Evolutionary conservation across 2,888 invertebrate genomes (phyloP), one percentile per base, ranked within the genome.

Genomic region (Eurytoma californica): DNA sequence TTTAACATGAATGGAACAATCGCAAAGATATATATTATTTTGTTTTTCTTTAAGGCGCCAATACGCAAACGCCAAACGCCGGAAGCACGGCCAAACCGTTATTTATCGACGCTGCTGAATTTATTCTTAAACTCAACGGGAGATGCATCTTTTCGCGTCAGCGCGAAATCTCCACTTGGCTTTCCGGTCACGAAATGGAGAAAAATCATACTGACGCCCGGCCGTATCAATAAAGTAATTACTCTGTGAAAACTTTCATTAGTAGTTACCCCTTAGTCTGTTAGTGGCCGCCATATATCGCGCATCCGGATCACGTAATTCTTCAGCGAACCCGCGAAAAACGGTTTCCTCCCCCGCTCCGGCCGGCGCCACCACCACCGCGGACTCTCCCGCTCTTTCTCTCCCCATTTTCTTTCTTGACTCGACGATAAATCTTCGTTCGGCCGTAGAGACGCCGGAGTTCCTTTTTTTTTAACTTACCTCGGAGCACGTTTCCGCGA

Each of bases 161-260:
- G 68, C 73, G 58, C 51, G 16, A 24, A 24, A 66, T 73, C 60
- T 63, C 69, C 55, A 66, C 77, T 81, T 61, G 75, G 79, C 80
- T 77, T 79, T 73, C 83, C 77, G 82, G 85, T 80, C 77, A 80
- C 80, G 77, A 86, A 88, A 88, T 86, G 84, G 86, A 88, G 87
- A 89, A 88, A 88, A 88, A 89, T 88, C 84, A 85, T 84, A 82
- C 83, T 76, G 78, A 72, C 73, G 53, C 75, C 84, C 84, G 80
- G 72, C 73, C 84, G 86, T 86, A 88, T 89, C 88, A 86, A 89
- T 88, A 88, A 88, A 89, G 88, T 87, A 89, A 89, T 89, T 89
- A 88, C 86, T 84, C 51, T 80, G 79, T 81, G 82, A 85, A 85
- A 86, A 88, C 85, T 89, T 88, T 88, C 86, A 88, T 87, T 87